phyloP scores from a whole-genome alignment of 2,888 invertebrate genomes.

The Eubasilissa splendida region DNA sequence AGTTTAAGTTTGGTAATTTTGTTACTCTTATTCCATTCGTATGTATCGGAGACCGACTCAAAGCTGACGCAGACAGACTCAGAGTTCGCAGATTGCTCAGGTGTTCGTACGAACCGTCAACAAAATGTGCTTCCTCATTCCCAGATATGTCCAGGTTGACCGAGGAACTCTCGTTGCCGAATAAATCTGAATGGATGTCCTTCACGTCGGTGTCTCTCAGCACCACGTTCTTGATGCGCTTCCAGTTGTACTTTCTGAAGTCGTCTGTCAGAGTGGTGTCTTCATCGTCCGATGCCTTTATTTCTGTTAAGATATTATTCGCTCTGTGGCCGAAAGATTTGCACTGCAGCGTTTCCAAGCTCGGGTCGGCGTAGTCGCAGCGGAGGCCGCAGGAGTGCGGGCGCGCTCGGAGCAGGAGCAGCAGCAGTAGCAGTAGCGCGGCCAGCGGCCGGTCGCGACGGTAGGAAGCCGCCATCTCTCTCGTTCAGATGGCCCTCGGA shows the following conservation, averaged over 20 bases:
- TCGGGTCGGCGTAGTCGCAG: neutral
- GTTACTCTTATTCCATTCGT: too few relatives aligned
- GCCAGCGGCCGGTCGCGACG: too few relatives aligned
- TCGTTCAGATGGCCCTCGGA: too few relatives aligned
- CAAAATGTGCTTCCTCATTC: neutral
- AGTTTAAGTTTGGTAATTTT: neutral
- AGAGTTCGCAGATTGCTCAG: too few relatives aligned
- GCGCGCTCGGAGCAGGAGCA: too few relatives aligned
- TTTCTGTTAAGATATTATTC: neutral
- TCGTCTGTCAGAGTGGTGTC: neutral
- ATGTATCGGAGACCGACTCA: too few relatives aligned
- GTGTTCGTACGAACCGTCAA: neutral
- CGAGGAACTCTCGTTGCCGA: neutral
- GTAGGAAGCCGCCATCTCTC: too few relatives aligned
- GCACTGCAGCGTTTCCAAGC: neutral
- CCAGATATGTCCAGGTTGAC: conserved; percentile 2
- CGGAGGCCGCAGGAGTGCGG: neutral
- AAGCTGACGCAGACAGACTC: too few relatives aligned
- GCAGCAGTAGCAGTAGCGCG: too few relatives aligned
- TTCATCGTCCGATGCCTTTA: neutral
- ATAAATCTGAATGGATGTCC: neutral
- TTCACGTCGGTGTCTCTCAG: neutral
- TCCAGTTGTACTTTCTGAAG: conserved; percentile 1
- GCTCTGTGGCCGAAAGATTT: neutral
- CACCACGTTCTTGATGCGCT: neutral